Base-by-base conservation (phyloP, 2,113 vertebrate genomes). In the Brachionichthys hirsutus region DNA sequence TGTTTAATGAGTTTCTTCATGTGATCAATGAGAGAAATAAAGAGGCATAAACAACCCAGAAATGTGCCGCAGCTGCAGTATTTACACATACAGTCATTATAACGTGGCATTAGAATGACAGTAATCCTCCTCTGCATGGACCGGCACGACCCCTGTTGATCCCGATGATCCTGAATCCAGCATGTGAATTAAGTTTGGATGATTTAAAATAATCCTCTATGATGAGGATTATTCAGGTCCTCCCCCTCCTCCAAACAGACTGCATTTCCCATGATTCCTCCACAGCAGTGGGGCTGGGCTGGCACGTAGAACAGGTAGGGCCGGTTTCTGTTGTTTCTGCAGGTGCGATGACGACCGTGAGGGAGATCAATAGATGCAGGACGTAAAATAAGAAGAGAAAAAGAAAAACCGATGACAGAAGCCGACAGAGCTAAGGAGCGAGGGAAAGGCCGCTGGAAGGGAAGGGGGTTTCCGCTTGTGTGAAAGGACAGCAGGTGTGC, bases 211-310 rank as follows among this genome's bases (percentile, higher is more conserved):
- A 6, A 30, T 30, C 24, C 24, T 30, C 24, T 30, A 30, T 30
- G 24, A 6, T 30, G 4, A 30, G 24, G 14, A 45, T n/a, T 2
- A 16, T 45, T 45, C 15, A 30, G 24, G 4, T 30, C 24, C 24
- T 30, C 24, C 8, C 8, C 24, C 8, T 8, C 13, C 13, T 7
- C 2, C 18, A 8, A 15, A 63, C 38, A 48, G 49, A 91, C 93
- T 92, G 59, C 90, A 91, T 73, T 88, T 93, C 92, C 92, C 94
- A 90, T 44, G 73, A 68, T 80, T 18, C 85, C 35, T 42, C 72
- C 68, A 82, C 67, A 12, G 54, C 17, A 60, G 59, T 57, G 67
- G 45, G 38, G 75, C 20, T 59, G 81, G 82, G 54, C 48, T 57
- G 47, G 36, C 24, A 30, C n/a, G 24, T 1, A 17, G 30, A 69